phyloP scores from a whole-genome alignment of 2,797 vertebrate species.

The Fringilla coelebs region DNA sequence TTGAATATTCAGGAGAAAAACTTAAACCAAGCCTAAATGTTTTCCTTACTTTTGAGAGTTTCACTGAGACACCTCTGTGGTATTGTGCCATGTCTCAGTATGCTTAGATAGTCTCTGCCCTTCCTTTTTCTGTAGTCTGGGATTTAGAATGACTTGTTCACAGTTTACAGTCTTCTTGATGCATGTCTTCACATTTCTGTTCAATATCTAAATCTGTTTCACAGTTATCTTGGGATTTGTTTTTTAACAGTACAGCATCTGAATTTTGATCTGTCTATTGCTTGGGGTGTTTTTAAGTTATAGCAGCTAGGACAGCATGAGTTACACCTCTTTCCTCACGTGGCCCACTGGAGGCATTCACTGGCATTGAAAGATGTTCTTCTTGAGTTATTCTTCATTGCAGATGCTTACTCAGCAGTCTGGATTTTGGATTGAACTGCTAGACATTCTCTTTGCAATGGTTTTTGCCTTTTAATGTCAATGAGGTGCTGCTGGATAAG shows the following conservation, averaged over 20 bases:
- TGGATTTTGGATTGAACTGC: not conserved
- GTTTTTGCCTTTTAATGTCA: not conserved
- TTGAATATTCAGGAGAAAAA: not conserved
- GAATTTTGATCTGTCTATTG: not conserved
- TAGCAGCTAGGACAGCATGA: not conserved
- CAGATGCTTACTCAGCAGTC: not conserved
- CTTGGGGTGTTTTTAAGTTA: not conserved
- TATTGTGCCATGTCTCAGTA: not conserved
- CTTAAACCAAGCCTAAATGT: not conserved
- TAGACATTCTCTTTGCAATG: not conserved
- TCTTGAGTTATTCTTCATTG: not conserved
- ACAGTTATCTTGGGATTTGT: not conserved
- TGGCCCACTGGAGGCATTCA: not conserved
- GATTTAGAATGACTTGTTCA: not conserved
- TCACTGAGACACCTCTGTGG: not conserved
- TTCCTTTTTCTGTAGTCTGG: not conserved
- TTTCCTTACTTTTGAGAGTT: not conserved
- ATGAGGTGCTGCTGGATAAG: not conserved
- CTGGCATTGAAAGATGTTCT: not conserved
- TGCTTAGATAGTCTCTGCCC: not conserved
- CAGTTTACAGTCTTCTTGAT: not conserved
- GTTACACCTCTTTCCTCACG: not conserved
- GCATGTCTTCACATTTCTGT: not conserved
- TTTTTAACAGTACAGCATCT: not conserved
- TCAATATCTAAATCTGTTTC: not conserved